A percentile compares a stretch with the other conserved stretches of the same genome.
Conservation (phyloP, 35 echinoderm and acorn worm genomes). For the Holothuria glaberrima region DNA sequence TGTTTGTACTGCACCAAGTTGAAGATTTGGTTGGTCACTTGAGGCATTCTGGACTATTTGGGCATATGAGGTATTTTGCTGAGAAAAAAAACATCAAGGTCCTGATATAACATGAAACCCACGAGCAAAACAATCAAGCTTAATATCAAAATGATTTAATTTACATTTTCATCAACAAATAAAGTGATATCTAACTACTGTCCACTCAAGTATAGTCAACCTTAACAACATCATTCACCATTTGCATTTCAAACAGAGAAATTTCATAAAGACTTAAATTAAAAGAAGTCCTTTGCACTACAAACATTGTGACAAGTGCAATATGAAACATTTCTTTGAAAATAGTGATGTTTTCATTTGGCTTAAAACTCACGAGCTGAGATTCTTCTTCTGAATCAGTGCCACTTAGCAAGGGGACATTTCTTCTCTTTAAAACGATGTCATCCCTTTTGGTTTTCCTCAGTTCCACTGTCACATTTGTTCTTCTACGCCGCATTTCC, state of each 20-base stretch:
- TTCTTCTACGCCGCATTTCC: conserved; percentile 98
- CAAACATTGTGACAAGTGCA: no score
- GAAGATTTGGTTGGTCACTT: conserved; percentile 78
- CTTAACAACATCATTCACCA: no score
- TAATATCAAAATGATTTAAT: no score
- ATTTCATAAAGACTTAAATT: no score
- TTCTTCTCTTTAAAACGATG: conserved; percentile 90
- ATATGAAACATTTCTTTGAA: no score
- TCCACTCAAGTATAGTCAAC: no score
- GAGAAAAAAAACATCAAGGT: not conserved
- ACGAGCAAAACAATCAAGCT: no score
- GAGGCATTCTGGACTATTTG: conserved; percentile 89
- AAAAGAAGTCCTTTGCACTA: no score
- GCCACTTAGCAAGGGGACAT: conserved; percentile 82
- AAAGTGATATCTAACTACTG: no score
- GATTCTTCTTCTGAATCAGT: conserved; percentile 94
- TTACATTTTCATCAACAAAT: no score
- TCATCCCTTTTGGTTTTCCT: conserved; percentile 95
- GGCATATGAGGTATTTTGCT: conserved; percentile 61
- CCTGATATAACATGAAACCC: no score
- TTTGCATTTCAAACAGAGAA: no score
- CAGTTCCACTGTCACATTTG: conserved; percentile 95
- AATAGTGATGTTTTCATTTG: not conserved
- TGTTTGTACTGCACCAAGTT: conserved; percentile 94
- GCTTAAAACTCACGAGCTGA: conserved; percentile 62